Conservation (phyloP, 2,888 invertebrate genomes). For the Ophion ellenae region DNA sequence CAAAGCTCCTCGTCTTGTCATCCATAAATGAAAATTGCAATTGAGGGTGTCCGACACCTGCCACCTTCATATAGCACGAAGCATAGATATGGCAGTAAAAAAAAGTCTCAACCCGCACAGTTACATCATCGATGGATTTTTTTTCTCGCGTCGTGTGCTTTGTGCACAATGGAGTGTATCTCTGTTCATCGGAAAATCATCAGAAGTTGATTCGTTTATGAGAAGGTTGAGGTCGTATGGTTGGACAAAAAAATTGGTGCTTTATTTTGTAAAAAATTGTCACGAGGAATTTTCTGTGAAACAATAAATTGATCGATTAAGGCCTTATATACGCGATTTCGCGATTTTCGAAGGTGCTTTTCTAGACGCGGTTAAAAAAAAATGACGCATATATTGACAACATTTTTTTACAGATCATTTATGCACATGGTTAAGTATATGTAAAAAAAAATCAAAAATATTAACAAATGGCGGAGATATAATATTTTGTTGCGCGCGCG, state of each 20-base stretch:
- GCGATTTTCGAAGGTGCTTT: too few relatives aligned
- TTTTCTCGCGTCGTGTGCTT: background rate
- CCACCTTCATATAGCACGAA: too few relatives aligned
- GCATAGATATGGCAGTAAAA: background rate
- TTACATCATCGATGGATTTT: background rate
- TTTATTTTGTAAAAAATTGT: background rate
- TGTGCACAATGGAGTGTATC: background rate
- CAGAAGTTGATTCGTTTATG: background rate
- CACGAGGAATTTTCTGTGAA: background rate
- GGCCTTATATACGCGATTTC: too few relatives aligned
- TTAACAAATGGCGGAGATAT: too few relatives aligned
- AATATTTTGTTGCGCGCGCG: too few relatives aligned
- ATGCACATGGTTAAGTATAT: too few relatives aligned
- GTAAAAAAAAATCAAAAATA: too few relatives aligned
- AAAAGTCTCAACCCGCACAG: background rate
- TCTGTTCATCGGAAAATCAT: background rate
- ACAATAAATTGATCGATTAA: background rate
- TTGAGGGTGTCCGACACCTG: background rate
- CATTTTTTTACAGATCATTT: too few relatives aligned
- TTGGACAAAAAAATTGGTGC: background rate
- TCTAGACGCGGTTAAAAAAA: too few relatives aligned
- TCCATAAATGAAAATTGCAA: conserved; percentile 19
- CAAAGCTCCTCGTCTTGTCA: conserved; percentile 14
- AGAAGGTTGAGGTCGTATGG: background rate
- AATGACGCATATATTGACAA: too few relatives aligned